Percentiles rank a stretch among this genome's conserved stretches.
phyloP scores from a whole-genome alignment of 2,113 vertebrate genomes.

The Phycodurus eques region DNA sequence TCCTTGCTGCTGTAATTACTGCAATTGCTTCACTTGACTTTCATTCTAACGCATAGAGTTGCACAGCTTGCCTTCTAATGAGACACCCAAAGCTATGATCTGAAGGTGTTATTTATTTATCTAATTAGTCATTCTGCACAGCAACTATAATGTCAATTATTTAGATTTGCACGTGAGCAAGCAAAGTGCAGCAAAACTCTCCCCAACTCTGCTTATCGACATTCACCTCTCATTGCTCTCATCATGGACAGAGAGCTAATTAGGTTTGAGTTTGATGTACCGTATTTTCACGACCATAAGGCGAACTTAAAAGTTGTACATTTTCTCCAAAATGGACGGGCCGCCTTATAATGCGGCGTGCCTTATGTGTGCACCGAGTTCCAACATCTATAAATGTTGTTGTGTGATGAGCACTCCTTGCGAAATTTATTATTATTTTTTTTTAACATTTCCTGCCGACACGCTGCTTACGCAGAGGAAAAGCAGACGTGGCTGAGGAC shows the following conservation, averaged over 20 bases:
- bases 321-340: too few relatives aligned
- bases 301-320: too few relatives aligned
- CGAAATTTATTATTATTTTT: too few relatives aligned
- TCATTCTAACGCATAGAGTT: constrained; percentile 53
- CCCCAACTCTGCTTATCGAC: constrained; percentile 38
- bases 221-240: constrained; percentile 40
- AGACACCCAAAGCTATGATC: constrained; percentile 61
- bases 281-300: too few relatives aligned
- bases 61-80: constrained; percentile 70
- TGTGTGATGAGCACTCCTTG: too few relatives aligned
- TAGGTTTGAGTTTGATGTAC: constrained; percentile 49
- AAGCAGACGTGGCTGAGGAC: too few relatives aligned
- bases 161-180: constrained; percentile 62
- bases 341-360: too few relatives aligned
- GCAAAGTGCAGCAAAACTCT: constrained; percentile 29
- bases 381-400: too few relatives aligned
- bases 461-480: too few relatives aligned
- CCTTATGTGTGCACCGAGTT: too few relatives aligned
- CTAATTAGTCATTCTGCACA: constrained; percentile 68
- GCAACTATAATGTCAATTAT: constrained; percentile 73
- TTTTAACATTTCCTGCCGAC: too few relatives aligned
- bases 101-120: constrained; percentile 64
- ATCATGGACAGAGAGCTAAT: constrained; percentile 49
- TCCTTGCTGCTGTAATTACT: constrained; percentile 62
- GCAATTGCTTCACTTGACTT: constrained; percentile 69